Conservation (phyloP, 2,797 vertebrate genomes). For the Glossophaga mutica region DNA sequence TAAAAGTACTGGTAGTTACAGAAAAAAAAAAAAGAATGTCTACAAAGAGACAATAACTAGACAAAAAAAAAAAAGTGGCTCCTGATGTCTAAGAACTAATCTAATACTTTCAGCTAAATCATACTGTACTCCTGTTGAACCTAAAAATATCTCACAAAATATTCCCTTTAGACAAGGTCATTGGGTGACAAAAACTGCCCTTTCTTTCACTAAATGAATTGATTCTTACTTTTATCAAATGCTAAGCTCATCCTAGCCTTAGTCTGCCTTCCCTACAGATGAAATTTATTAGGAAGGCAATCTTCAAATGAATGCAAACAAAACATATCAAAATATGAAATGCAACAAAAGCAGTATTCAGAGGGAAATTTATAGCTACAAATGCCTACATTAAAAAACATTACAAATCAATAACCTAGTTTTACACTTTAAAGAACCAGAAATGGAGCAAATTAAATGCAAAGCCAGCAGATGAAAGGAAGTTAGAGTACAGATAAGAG, state of each 20-base stretch:
- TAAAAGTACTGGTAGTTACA: neutral
- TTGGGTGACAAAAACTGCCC: neutral
- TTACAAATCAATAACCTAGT: neutral
- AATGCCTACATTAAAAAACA: neutral
- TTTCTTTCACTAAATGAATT: neutral
- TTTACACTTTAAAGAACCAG: neutral
- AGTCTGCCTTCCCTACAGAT: neutral
- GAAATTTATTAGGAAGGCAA: neutral
- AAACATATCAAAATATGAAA: neutral
- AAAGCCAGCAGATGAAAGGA: neutral
- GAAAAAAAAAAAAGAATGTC: conserved; percentile 6
- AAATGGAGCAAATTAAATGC: neutral
- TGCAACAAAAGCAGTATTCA: neutral
- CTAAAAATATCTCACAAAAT: neutral
- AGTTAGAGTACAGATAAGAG: neutral
- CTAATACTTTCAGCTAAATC: neutral
- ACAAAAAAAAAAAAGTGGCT: neutral
- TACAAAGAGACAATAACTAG: neutral
- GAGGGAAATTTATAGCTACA: neutral
- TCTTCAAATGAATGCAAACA: neutral
- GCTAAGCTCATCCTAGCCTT: neutral
- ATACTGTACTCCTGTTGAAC: neutral
- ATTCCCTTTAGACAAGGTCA: neutral
- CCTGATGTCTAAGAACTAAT: neutral
- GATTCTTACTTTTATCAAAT: neutral